A percentile compares a stretch with the other conserved stretches of the same genome.
Evolutionary conservation across 2,888 invertebrate species (phyloP).

Genomic region (Agrochola lota): DNA sequence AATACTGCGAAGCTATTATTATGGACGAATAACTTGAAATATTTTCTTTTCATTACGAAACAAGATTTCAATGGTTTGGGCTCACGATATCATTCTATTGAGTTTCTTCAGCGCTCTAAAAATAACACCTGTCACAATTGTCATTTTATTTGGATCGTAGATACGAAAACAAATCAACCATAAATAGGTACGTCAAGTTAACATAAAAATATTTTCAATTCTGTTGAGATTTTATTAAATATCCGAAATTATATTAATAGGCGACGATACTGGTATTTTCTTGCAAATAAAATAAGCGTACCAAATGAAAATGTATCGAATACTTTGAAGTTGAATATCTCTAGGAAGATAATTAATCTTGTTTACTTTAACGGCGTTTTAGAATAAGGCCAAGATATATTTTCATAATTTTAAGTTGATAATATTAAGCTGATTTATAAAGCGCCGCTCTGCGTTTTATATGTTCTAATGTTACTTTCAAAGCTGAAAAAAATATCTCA

Average conservation of each 20-base stretch:
- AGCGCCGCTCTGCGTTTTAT: not conserved
- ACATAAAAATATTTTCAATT: constrained; percentile 30
- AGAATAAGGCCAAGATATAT: not conserved
- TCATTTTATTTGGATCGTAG: constrained; percentile 8
- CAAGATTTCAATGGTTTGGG: constrained; percentile 46
- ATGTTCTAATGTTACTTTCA: not conserved
- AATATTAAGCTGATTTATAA: not conserved
- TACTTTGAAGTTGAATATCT: constrained; percentile 49
- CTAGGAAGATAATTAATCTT: constrained; percentile 35
- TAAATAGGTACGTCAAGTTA: constrained; percentile 5
- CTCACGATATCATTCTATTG: constrained; percentile 26
- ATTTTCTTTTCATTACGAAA: constrained; percentile 40
- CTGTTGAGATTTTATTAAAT: constrained; percentile 31
- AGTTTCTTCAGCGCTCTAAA: constrained; percentile 24
- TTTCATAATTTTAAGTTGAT: not conserved
- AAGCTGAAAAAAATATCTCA: not conserved
- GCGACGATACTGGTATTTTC: constrained; percentile 31
- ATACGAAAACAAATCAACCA: constrained; percentile 29
- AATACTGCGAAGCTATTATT: constrained; percentile 20
- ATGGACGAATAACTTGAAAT: constrained; percentile 33
- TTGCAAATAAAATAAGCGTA: constrained; percentile 31
- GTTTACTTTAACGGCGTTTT: constrained; percentile 31
- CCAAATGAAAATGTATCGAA: constrained; percentile 49
- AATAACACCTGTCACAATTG: constrained; percentile 34
- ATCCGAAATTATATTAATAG: constrained; percentile 14